Percentiles rank a stretch among this genome's conserved stretches.
Evolutionary conservation across 1,140 invertebrate genomes (phyloP).

Genomic region (Teleogryllus occipitalis): DNA sequence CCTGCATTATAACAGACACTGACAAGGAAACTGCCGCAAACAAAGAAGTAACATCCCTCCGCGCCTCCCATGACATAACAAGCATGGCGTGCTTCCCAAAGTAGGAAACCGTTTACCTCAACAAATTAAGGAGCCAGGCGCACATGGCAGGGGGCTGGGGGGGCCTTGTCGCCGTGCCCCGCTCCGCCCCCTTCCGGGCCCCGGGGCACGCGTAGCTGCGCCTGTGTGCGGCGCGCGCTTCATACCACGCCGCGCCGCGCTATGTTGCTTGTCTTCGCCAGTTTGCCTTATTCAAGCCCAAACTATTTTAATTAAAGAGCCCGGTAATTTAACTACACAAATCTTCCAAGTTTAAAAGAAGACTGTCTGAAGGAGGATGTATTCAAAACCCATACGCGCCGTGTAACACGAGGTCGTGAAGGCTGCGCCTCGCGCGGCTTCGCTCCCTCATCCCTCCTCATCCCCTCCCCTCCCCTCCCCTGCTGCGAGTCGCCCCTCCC

Average conservation of each 20-base stretch:
- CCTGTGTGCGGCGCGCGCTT: no score
- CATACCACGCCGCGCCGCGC: not conserved
- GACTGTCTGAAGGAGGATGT: not conserved
- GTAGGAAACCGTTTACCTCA: no score
- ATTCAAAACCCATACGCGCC: not conserved
- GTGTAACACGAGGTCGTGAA: not conserved
- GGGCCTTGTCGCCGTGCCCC: no score
- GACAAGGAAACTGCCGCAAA: no score
- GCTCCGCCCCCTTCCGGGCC: not conserved
- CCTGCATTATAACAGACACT: no score
- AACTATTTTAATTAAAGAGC: slow-evolving; percentile 22
- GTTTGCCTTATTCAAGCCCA: slow-evolving; percentile 17
- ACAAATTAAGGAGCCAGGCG: no score
- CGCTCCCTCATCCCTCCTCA: not conserved
- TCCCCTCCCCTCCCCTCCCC: not conserved
- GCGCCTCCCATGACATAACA: no score
- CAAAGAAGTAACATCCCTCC: no score
- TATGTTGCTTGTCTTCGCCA: slow-evolving; percentile 16
- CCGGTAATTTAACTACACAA: slow-evolving; percentile 21
- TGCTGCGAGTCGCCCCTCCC: not conserved
- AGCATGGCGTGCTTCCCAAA: no score
- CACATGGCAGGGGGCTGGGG: no score
- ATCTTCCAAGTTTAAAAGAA: slow-evolving; percentile 12
- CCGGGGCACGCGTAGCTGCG: no score
- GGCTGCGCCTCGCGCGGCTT: not conserved